These are phyloP conservation scores for Caenorhabditis zanzibari DNA, from an alignment of 2,888 invertebrate species.

Conservation along the genomic window DNA sequence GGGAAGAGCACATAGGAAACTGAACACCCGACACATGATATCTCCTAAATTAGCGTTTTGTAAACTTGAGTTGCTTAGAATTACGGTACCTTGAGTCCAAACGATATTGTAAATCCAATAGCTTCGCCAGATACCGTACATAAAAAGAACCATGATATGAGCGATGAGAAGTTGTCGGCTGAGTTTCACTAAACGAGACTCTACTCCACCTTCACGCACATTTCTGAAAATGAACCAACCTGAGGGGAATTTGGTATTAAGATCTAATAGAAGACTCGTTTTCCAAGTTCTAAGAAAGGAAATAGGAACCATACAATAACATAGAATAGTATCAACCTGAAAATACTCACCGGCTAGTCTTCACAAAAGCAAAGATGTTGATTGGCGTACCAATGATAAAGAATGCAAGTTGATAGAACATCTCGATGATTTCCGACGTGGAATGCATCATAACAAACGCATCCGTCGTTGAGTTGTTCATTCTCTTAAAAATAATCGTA, in stretches of 20 bases:
- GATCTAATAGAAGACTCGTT: too few species aligned
- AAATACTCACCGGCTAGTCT: constrained; percentile 72
- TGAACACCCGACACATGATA: constrained; percentile 76
- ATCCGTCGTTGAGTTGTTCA: constrained; percentile 55
- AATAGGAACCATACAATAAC: constrained; percentile 5
- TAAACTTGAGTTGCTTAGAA: background rate
- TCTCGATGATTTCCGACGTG: constrained; percentile 78
- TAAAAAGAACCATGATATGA: constrained; percentile 79
- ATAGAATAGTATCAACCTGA: background rate
- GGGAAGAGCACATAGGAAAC: constrained; percentile 77
- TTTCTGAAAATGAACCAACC: constrained; percentile 54
- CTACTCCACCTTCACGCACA: constrained; percentile 74
- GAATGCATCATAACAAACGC: constrained; percentile 64
- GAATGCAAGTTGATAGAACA: constrained; percentile 80
- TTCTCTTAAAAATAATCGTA: constrained; percentile 28
- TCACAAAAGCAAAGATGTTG: constrained; percentile 74
- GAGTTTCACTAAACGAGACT: constrained; percentile 76
- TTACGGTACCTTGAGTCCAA: constrained; percentile 75
- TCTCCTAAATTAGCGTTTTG: constrained; percentile 67
- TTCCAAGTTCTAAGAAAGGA: background rate
- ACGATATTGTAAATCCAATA: constrained; percentile 79
- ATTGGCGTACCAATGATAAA: constrained; percentile 79
- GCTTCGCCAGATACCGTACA: constrained; percentile 80
- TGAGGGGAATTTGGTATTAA: too few species aligned
- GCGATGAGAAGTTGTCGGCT: constrained; percentile 79